Evolutionary conservation across 1,140 invertebrate species (phyloP), one percentile per base, ranked within the genome.

Genomic region (Drosophila carrolli): DNA sequence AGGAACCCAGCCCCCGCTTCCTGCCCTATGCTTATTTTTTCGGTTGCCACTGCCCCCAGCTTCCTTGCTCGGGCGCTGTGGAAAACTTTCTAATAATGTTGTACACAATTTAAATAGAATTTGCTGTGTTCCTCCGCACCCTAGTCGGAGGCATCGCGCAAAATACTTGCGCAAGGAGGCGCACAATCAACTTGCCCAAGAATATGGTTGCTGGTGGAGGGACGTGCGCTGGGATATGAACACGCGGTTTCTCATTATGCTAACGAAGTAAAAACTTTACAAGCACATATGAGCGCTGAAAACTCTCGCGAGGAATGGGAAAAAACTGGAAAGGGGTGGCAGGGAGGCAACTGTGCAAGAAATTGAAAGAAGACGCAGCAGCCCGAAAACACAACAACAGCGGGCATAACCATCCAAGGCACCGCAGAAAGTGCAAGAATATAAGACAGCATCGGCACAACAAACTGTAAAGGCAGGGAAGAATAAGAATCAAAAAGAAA

Each of bases 41-140:
- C 43, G 46, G 46, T 3, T 48, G 46, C 13, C 27, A 16, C 40
- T 16, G n/a, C 40, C 13, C 13, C 40, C 13, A 7, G 0, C n/a
- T 3, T 41, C n/a, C 13, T 41, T 19, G 16, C 8, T 47, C 11
- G 35, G 32, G 32, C n/a, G 19, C 73, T 74, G 82, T 6, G 50
- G 74, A 91, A 91, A 91, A 91, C 88, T 91, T 91, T 91, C 88
- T 91, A 91, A 91, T 91, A 91, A 91, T 91, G 88, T 91, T 91
- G 88, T 91, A 91, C 88, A 91, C 88, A 91, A 88, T 91, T 91
- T 91, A 91, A 91, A 91, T 91, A 91, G 88, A 91, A 91, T 91
- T 91, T 91, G 73, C 88, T 75, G 78, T 73, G 68, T 62, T 32
- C 48, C 48, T 14, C 48, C 47, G 27, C 13, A 4, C 44, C 19